These are phyloP conservation scores for Botia almorhae DNA, from an alignment of 2,797 vertebrate species.

Conservation along the genomic window DNA sequence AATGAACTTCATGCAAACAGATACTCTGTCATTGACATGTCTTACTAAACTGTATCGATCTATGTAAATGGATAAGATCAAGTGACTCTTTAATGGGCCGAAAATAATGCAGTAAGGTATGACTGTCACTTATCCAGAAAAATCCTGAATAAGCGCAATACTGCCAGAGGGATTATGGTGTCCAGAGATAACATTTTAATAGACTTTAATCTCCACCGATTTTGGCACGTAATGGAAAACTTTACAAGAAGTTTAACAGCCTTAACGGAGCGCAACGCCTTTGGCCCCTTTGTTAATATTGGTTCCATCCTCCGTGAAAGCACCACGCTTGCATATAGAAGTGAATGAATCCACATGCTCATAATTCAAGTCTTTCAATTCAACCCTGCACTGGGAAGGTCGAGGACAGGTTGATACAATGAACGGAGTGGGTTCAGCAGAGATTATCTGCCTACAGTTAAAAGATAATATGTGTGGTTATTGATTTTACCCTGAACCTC, in stretches of 20 bases:
- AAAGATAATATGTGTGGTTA: constrained; percentile 70
- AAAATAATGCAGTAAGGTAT: constrained; percentile 29
- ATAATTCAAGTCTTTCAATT: constrained; percentile 48
- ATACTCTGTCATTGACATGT: neutral
- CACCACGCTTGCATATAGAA: constrained; percentile 31
- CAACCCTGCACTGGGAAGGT: constrained; percentile 41
- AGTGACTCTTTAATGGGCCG: constrained; percentile 25
- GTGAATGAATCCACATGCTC: constrained; percentile 45
- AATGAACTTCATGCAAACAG: constrained; percentile 1
- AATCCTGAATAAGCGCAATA: constrained; percentile 43
- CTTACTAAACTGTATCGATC: constrained; percentile 25
- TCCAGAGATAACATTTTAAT: constrained; percentile 63
- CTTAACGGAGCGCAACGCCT: constrained; percentile 33
- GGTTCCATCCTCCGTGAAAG: constrained; percentile 21
- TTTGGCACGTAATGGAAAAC: constrained; percentile 60
- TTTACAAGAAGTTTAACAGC: constrained; percentile 55
- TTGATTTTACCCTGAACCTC: constrained; percentile 61
- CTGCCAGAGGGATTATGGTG: constrained; percentile 66
- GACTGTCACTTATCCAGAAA: constrained; percentile 20
- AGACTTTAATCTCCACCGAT: constrained; percentile 59
- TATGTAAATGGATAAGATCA: neutral
- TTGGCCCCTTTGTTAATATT: constrained; percentile 31
- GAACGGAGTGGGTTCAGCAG: constrained; percentile 37
- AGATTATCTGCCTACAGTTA: constrained; percentile 66
- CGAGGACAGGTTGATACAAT: constrained; percentile 35